These are phyloP conservation scores for Drosophila gaucha DNA, from an alignment of 2,888 invertebrate genomes.

Conservation along the genomic window DNA sequence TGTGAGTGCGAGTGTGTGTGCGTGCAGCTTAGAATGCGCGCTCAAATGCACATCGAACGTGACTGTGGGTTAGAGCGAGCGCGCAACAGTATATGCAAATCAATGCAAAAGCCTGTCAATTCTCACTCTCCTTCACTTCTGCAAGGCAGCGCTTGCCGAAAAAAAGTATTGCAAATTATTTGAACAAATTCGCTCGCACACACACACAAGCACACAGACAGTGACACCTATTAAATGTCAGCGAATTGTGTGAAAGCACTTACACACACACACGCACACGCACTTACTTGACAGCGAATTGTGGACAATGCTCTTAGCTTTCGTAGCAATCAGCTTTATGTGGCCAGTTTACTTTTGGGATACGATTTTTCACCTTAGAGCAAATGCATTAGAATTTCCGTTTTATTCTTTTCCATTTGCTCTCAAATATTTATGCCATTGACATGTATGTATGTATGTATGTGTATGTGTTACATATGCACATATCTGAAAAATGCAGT, in stretches of 20 bases:
- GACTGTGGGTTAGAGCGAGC: background rate
- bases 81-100: constrained; percentile 48
- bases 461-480: no score
- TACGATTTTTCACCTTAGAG: no score
- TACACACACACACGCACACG: background rate
- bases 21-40: constrained; percentile 51
- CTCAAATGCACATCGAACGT: constrained; percentile 54
- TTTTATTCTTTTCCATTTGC: constrained; percentile 1
- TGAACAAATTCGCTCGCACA: constrained; percentile 22
- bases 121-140: background rate
- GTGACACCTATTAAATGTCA: constrained; percentile 61
- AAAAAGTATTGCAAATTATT: constrained; percentile 52
- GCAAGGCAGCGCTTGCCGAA: constrained; percentile 3
- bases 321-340: constrained; percentile 8
- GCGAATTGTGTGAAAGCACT: constrained; percentile 38
- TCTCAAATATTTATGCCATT: no score
- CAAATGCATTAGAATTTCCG: background rate
- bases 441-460: constrained; percentile 35
- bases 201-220: constrained; percentile 12
- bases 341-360: constrained; percentile 31
- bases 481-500: constrained; percentile 68
- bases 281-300: background rate
- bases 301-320: background rate
- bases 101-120: constrained; percentile 49
- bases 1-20: background rate